A percentile compares a stretch with the other conserved stretches of the same genome.
Conservation (phyloP, 2,888 invertebrate species). For the Cylloceria caligata region DNA sequence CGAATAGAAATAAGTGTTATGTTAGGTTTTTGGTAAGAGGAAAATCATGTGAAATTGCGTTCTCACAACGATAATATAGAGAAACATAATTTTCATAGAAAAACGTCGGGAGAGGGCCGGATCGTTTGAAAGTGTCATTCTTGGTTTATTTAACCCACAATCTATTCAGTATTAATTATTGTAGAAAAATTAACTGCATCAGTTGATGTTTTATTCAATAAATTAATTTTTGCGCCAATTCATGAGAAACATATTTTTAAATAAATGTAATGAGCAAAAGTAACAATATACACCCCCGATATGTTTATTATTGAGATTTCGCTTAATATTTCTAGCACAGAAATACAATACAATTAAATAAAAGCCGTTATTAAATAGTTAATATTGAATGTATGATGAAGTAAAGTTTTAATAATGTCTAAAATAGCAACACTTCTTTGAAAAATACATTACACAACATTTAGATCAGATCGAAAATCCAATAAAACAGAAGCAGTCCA, state of each 20-base stretch:
- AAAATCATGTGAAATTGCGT: constrained; percentile 16
- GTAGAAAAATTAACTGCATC: neutral
- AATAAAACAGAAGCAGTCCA: neutral
- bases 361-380: neutral
- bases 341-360: no score
- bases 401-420: neutral
- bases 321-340: no score
- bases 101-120: neutral
- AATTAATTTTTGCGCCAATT: no score
- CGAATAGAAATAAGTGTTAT: neutral
- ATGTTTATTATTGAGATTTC: no score
- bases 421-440: neutral
- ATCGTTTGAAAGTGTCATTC: constrained; percentile 16
- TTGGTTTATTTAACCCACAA: neutral
- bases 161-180: neutral
- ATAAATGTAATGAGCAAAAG: no score
- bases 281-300: no score
- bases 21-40: no score
- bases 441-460: constrained; percentile 1
- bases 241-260: no score
- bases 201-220: neutral
- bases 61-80: constrained; percentile 21
- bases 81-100: constrained; percentile 7
- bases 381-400: neutral
- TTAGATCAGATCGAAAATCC: neutral